Evolutionary conservation across 2,113 vertebrate genomes (phyloP).

Genomic region (Ictidomys tridecemlineatus): DNA sequence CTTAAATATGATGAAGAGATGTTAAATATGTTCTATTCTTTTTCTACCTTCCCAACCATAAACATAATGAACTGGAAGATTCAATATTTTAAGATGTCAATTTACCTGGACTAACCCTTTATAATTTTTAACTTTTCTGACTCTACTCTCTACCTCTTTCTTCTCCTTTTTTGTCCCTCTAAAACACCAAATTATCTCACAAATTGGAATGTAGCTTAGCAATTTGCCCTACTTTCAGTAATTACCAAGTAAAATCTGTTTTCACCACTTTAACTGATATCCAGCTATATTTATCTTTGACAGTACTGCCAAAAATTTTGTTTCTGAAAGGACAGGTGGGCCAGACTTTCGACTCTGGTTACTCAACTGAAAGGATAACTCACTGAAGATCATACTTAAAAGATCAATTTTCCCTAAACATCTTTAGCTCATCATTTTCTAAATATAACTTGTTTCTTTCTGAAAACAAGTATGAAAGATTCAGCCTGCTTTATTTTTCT

Average conservation of each 20-base stretch:
- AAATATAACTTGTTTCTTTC: not conserved
- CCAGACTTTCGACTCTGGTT: not conserved
- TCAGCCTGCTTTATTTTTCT: not conserved
- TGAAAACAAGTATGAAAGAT: constrained; percentile 6
- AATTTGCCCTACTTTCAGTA: not conserved
- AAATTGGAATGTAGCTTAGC: not conserved
- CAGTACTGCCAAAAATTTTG: not conserved
- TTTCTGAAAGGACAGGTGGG: not conserved
- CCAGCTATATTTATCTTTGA: not conserved
- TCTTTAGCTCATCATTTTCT: not conserved
- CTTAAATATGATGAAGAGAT: not conserved
- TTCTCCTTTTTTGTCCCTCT: not conserved
- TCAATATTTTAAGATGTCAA: not conserved
- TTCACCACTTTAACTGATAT: not conserved
- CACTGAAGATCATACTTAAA: not conserved
- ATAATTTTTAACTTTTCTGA: not conserved
- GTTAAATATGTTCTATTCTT: too few relatives aligned
- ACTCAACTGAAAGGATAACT: not conserved
- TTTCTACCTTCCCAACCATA: not conserved
- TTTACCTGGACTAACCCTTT: not conserved
- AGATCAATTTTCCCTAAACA: not conserved
- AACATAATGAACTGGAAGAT: not conserved
- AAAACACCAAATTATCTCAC: not conserved
- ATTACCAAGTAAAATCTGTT: not conserved
- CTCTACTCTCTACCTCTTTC: not conserved